Percentiles rank a stretch among this genome's conserved stretches.
Conservation (phyloP, 2,113 vertebrate genomes). For the Meriones unguiculatus region DNA sequence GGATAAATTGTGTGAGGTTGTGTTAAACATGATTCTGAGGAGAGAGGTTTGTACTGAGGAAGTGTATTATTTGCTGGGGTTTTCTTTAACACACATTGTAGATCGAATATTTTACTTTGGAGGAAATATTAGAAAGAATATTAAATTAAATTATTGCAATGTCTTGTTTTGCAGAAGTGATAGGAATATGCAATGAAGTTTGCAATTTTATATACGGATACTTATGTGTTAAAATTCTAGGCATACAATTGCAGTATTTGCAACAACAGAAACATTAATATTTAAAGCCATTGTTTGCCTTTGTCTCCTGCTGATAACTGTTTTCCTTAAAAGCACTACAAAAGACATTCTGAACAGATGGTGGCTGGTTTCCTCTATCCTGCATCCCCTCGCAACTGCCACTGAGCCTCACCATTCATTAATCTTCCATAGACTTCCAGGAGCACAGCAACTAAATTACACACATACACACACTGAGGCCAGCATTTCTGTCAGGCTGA, state of each 20-base stretch:
- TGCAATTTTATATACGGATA: background rate
- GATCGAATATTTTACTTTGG: background rate
- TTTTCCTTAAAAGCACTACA: conserved; percentile 96
- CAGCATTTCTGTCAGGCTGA: conserved; percentile 94
- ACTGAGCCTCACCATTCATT: conserved; percentile 96
- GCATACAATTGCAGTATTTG: conserved; percentile 74
- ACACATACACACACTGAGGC: conserved; percentile 88
- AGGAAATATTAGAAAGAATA: conserved; percentile 9
- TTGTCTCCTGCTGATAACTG: conserved; percentile 93
- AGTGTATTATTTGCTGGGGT: conserved; percentile 7
- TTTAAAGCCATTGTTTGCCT: conserved; percentile 90
- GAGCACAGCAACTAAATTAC: conserved; percentile 96
- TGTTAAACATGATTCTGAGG: background rate
- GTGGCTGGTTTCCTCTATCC: conserved; percentile 94
- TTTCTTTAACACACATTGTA: background rate
- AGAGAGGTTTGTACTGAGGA: background rate
- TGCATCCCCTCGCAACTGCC: conserved; percentile 96
- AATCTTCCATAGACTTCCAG: conserved; percentile 98
- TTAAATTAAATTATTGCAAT: conserved; percentile 31
- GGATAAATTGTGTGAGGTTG: background rate
- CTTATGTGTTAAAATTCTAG: conserved; percentile 41
- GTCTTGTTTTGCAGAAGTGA: conserved; percentile 16
- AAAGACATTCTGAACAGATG: conserved; percentile 97
- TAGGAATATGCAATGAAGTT: conserved; percentile 32
- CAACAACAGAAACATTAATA: conserved; percentile 89